A percentile compares a stretch with the other conserved stretches of the same genome.
These are phyloP conservation scores for Chaenodraco wilsoni DNA, from an alignment of 2,797 vertebrate species.

Conservation along the genomic window DNA sequence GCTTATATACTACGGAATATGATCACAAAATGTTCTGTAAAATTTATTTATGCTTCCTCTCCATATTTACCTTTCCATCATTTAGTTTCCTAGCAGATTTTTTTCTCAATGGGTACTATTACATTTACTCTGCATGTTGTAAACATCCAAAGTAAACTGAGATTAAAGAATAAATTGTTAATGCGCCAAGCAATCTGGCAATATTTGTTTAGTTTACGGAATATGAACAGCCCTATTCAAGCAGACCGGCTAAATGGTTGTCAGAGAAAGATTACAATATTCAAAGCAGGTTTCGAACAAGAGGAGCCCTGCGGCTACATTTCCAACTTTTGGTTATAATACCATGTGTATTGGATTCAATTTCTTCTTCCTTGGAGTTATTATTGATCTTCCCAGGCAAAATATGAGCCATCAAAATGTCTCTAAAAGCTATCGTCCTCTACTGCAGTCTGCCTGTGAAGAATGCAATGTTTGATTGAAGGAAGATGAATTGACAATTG, in stretches of 20 bases:
- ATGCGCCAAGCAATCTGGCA: constrained; percentile 5
- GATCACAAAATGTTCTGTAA: neutral
- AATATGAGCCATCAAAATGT: constrained; percentile 38
- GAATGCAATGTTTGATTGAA: constrained; percentile 39
- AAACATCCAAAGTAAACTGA: constrained; percentile 5
- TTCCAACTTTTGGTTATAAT: constrained; percentile 55
- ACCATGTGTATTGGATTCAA: constrained; percentile 48
- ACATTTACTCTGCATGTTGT: constrained; percentile 22
- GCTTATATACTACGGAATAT: constrained; percentile 14
- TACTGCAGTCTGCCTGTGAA: neutral
- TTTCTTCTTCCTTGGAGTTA: constrained; percentile 50
- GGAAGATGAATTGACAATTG: constrained; percentile 36
- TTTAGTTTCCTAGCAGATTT: constrained; percentile 16
- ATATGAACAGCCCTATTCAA: constrained; percentile 36
- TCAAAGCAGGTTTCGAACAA: constrained; percentile 42
- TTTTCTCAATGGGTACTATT: neutral
- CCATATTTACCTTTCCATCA: neutral
- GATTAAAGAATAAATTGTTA: constrained; percentile 19
- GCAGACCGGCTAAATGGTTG: constrained; percentile 33
- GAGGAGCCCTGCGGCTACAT: constrained; percentile 41
- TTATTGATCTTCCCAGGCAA: constrained; percentile 51
- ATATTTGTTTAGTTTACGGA: constrained; percentile 27
- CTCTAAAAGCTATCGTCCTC: constrained; percentile 12
- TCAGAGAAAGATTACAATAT: constrained; percentile 49
- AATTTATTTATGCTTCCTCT: neutral